Conservation (phyloP, 1,140 invertebrate species). For the Drosophila quadrilineata region DNA sequence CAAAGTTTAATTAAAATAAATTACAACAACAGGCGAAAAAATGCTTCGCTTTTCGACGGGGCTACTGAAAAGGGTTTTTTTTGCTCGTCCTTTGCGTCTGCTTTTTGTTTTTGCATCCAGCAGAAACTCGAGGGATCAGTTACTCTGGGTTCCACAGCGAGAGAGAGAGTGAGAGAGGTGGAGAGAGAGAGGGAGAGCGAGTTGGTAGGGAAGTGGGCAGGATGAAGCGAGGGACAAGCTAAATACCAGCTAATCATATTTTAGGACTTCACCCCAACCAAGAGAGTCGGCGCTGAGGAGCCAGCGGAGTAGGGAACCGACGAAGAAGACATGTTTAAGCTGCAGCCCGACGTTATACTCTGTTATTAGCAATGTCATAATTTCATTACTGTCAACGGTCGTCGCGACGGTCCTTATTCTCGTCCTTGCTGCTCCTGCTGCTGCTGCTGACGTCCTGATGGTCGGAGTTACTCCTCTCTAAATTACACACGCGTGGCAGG, state of each 20-base stretch:
- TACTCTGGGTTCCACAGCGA: neutral
- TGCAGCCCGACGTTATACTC: constrained; percentile 45
- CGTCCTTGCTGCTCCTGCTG: neutral
- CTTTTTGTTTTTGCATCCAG: constrained; percentile 17
- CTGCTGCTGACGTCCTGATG: neutral
- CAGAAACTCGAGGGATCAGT: constrained; percentile 16
- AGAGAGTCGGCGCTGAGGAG: neutral
- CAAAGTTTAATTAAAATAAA: constrained; percentile 77
- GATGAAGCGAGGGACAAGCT: constrained; percentile 44
- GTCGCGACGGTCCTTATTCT: constrained; percentile 22
- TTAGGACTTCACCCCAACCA: constrained; percentile 44
- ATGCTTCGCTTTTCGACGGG: constrained; percentile 7
- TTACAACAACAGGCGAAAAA: constrained; percentile 57
- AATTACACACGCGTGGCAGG: constrained; percentile 79
- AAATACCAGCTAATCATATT: constrained; percentile 73
- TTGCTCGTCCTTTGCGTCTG: no score
- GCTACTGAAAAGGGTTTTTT: constrained; percentile 59
- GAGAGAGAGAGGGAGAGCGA: neutral
- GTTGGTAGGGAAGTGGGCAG: no score
- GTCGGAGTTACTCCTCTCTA: constrained; percentile 41
- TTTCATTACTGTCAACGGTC: constrained; percentile 77
- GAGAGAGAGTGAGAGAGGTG: neutral
- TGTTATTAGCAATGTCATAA: constrained; percentile 78
- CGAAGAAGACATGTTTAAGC: constrained; percentile 44
- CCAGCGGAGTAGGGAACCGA: neutral